Conservation (phyloP, 2,888 invertebrate genomes). For the Lepas anatifera region DNA sequence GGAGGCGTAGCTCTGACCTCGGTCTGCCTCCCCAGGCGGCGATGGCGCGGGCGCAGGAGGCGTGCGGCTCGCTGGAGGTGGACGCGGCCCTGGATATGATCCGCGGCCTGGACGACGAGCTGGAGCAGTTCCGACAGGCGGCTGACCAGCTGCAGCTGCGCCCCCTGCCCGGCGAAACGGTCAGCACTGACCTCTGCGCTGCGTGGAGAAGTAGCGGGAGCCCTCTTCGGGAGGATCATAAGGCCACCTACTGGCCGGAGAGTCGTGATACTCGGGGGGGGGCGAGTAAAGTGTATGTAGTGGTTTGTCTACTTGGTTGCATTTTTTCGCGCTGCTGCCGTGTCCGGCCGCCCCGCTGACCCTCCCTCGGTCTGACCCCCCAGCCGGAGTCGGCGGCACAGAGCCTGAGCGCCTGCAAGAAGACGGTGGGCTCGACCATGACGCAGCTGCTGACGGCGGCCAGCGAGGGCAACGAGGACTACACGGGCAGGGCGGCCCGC, state of each 20-base stretch:
- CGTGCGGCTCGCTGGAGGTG: slow-evolving; percentile 64
- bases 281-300: too few species aligned
- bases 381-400: slow-evolving; percentile 49
- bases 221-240: too few species aligned
- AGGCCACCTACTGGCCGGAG: too few species aligned
- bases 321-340: too few species aligned
- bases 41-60: slow-evolving; percentile 47
- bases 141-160: slow-evolving; percentile 56
- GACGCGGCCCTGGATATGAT: slow-evolving; percentile 72
- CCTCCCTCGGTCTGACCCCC: slow-evolving; percentile 67
- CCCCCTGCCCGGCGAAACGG: slow-evolving; percentile 73
- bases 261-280: too few species aligned
- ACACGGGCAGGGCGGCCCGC: slow-evolving; percentile 65
- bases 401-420: slow-evolving; percentile 48
- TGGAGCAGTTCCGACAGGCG: slow-evolving; percentile 65
- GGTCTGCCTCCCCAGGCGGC: slow-evolving; percentile 14
- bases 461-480: slow-evolving; percentile 63
- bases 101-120: slow-evolving; percentile 60
- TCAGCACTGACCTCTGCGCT: neutral
- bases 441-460: slow-evolving; percentile 78
- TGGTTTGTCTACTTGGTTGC: too few species aligned
- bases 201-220: too few species aligned
- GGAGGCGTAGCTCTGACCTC: too few species aligned
- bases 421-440: slow-evolving; percentile 67
- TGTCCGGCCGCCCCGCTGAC: slow-evolving; percentile 55